Evolutionary conservation across 2,113 vertebrate genomes (phyloP).

Genomic region (Corythornis cristatus): DNA sequence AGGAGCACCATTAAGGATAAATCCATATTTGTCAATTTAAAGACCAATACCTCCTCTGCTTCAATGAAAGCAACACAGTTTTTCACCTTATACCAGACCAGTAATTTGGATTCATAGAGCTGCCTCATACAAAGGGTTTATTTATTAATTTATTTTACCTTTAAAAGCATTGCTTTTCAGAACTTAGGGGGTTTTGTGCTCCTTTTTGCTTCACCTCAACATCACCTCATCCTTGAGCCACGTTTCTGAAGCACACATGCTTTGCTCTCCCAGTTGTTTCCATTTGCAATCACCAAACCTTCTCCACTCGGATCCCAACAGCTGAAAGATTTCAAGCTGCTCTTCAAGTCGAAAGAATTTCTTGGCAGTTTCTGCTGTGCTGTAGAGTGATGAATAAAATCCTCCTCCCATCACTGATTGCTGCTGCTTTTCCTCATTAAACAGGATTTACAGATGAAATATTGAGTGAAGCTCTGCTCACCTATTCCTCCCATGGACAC

Average conservation of each 20-base stretch:
- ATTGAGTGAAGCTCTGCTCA: background rate
- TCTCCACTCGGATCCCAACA: background rate
- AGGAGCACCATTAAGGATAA: background rate
- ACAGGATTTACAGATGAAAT: background rate
- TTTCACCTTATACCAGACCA: background rate
- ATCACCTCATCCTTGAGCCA: background rate
- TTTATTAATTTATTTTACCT: background rate
- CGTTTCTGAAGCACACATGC: background rate
- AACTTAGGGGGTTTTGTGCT: background rate
- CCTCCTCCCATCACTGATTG: background rate
- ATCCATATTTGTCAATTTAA: background rate
- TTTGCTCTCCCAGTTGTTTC: background rate
- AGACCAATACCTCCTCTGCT: background rate
- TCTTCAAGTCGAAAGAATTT: background rate
- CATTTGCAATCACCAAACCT: background rate
- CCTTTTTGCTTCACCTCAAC: background rate
- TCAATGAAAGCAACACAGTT: background rate
- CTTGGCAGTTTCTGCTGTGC: background rate
- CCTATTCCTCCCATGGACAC: accelerated
- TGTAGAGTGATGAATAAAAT: background rate
- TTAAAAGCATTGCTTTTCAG: background rate
- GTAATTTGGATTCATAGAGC: background rate
- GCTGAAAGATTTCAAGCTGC: background rate
- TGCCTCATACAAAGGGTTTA: background rate
- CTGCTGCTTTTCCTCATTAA: background rate